A percentile compares a stretch with the other conserved stretches of the same genome.
phyloP scores from a whole-genome alignment of 2,888 invertebrate species.

The Drosophila trichaetosa region DNA sequence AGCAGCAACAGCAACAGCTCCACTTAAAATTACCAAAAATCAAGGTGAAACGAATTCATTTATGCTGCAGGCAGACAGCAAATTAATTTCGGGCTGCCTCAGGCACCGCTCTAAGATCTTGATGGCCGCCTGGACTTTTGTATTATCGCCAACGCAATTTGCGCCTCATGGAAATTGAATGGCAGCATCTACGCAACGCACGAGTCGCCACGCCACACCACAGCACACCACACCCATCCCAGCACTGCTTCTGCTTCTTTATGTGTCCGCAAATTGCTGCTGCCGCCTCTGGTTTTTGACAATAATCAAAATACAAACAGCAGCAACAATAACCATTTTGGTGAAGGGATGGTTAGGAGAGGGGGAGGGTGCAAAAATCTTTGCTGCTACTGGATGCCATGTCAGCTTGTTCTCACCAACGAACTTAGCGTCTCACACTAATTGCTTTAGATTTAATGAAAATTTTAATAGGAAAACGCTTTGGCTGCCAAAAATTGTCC shows the following conservation, averaged over 20 bases:
- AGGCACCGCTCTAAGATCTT: conserved; percentile 47
- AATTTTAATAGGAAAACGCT: conserved; percentile 82
- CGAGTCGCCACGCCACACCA: conserved; percentile 2
- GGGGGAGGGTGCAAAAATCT: background rate
- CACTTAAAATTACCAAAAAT: conserved; percentile 60
- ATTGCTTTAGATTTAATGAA: conserved; percentile 83
- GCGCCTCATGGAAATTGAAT: conserved; percentile 62
- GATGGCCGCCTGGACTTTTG: conserved; percentile 52
- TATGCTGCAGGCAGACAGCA: conserved; percentile 68
- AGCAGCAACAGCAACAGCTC: conserved; percentile 4
- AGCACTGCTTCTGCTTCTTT: conserved; percentile 29
- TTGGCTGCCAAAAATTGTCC: conserved; percentile 69
- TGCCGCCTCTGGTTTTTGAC: conserved; percentile 64
- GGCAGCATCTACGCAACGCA: conserved; percentile 31
- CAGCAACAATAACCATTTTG: conserved; percentile 19
- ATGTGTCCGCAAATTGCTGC: conserved; percentile 64
- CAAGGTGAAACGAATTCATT: conserved; percentile 64
- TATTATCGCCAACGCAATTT: conserved; percentile 69
- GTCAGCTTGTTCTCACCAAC: conserved; percentile 38
- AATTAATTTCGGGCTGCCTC: conserved; percentile 66
- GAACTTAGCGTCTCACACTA: conserved; percentile 61
- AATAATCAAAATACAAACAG: conserved; percentile 74
- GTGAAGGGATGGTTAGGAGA: background rate
- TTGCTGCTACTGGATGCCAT: conserved; percentile 34
- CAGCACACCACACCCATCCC: background rate